Percentiles rank a stretch among this genome's conserved stretches.
phyloP scores from a whole-genome alignment of 2,888 invertebrate genomes.

The Tenthredo amoena region DNA sequence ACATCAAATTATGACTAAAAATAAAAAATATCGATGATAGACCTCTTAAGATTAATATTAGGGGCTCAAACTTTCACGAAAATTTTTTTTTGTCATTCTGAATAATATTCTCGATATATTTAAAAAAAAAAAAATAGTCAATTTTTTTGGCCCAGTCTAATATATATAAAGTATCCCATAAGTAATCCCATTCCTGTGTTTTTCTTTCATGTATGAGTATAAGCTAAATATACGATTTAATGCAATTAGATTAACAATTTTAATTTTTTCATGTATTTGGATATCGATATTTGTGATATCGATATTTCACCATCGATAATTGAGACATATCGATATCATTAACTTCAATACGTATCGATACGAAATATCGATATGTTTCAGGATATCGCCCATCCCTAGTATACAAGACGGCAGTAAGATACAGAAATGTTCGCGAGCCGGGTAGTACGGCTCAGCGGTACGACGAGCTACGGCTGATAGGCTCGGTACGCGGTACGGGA shows the following conservation, averaged over 20 bases:
- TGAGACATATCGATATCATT: conserved; percentile 13
- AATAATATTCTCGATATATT: not conserved
- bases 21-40: too few species aligned
- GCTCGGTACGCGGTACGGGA: too few species aligned
- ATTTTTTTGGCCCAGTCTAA: too few species aligned
- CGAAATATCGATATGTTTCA: conserved; percentile 6
- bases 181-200: too few species aligned
- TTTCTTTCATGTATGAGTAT: not conserved
- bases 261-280: not conserved
- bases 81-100: not conserved
- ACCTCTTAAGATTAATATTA: not conserved
- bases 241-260: not conserved
- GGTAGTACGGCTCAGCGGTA: too few species aligned
- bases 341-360: conserved; percentile 17
- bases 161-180: too few species aligned
- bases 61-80: not conserved
- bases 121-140: too few species aligned
- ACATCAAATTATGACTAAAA: too few species aligned
- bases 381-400: conserved; percentile 21
- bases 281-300: conserved; percentile 1
- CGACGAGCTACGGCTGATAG: too few species aligned
- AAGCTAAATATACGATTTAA: not conserved
- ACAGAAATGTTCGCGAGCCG: too few species aligned
- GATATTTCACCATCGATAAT: conserved; percentile 14
- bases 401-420: too few species aligned